phyloP scores from a whole-genome alignment of 2,888 invertebrate species.

The Eulithis prunata region DNA sequence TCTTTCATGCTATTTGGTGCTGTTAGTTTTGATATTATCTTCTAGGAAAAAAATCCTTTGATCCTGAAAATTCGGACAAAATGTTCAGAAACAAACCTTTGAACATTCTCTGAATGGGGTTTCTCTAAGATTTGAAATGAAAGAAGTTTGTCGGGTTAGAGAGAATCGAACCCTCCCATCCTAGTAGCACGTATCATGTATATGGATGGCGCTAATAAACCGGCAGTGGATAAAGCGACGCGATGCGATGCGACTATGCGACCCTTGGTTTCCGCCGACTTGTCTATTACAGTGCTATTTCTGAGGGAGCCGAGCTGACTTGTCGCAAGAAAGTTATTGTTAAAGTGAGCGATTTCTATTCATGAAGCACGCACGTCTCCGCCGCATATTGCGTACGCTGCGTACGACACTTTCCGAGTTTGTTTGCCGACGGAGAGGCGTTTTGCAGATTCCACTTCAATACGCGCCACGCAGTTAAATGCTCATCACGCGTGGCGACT shows the following conservation, averaged over 20 bases:
- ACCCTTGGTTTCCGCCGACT: slow-evolving; percentile 44
- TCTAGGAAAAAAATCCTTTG: slow-evolving; percentile 17
- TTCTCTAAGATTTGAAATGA: slow-evolving; percentile 33
- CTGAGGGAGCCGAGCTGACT: slow-evolving; percentile 48
- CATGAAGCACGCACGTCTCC: slow-evolving; percentile 60
- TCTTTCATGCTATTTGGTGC: slow-evolving; percentile 15
- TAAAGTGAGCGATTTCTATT: slow-evolving; percentile 76
- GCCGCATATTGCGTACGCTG: slow-evolving; percentile 50
- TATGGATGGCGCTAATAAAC: slow-evolving; percentile 60
- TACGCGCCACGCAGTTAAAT: slow-evolving; percentile 32
- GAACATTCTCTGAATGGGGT: neutral
- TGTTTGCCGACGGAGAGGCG: slow-evolving; percentile 34
- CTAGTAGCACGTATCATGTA: slow-evolving; percentile 48
- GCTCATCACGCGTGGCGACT: slow-evolving; percentile 23
- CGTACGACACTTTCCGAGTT: slow-evolving; percentile 33
- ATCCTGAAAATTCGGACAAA: slow-evolving; percentile 15
- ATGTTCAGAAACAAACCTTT: slow-evolving; percentile 23
- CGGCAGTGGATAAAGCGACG: slow-evolving; percentile 53
- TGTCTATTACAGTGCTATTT: slow-evolving; percentile 56
- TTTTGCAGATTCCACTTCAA: slow-evolving; percentile 33
- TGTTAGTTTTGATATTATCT: slow-evolving; percentile 14
- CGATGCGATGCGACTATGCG: slow-evolving; percentile 30
- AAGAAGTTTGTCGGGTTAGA: slow-evolving; percentile 32
- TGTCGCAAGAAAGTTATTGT: slow-evolving; percentile 63
- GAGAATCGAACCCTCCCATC: slow-evolving; percentile 33